These are phyloP conservation scores for Lophotriccus pileatus DNA, from an alignment of 2,797 vertebrate species.

Conservation along the genomic window DNA sequence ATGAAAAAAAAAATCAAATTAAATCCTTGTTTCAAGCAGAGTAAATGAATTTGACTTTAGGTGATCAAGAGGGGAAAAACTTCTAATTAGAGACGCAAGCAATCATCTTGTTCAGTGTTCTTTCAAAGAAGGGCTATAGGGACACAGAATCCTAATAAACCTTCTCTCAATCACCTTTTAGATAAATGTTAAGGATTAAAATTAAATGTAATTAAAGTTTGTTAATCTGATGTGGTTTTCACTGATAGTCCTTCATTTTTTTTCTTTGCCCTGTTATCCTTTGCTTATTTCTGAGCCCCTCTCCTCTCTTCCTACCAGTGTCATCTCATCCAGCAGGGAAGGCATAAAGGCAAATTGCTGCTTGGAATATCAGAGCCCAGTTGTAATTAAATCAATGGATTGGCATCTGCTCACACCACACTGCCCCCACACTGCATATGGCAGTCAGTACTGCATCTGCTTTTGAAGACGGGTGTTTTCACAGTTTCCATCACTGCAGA, in stretches of 20 bases:
- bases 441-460: neutral
- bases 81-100: slow-evolving; percentile 75
- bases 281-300: neutral
- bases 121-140: slow-evolving; percentile 66
- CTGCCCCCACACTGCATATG: neutral
- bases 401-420: neutral
- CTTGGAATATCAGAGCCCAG: neutral
- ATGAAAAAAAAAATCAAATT: slow-evolving; percentile 71
- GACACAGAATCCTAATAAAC: slow-evolving; percentile 70
- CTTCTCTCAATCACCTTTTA: slow-evolving; percentile 69
- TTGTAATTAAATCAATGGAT: neutral
- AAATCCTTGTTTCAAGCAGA: slow-evolving; percentile 76
- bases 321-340: neutral
- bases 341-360: neutral
- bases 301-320: neutral
- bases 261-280: neutral
- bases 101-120: slow-evolving; percentile 66
- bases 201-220: slow-evolving; percentile 75
- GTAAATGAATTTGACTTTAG: slow-evolving; percentile 81
- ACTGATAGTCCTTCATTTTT: neutral
- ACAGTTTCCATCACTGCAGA: neutral
- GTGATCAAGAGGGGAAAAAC: slow-evolving; percentile 73
- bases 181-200: slow-evolving; percentile 75
- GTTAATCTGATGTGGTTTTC: slow-evolving; percentile 50
- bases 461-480: neutral